Evolutionary conservation across 92 coral and sea anemone species (phyloP), one percentile per base, ranked within the genome.

Genomic region (Ricordea florida): DNA sequence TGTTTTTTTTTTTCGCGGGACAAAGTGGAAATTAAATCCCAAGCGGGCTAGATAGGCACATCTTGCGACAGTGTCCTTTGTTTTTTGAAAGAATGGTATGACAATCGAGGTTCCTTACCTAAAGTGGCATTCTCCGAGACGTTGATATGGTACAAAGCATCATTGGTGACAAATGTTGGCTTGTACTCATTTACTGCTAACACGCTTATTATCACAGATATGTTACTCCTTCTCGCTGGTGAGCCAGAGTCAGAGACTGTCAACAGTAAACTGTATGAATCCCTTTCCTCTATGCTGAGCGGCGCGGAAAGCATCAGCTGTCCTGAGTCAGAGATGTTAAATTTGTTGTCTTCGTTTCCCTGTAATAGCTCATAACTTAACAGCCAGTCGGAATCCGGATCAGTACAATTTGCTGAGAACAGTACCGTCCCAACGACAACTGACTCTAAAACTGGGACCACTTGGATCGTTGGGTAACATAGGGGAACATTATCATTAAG

Each of bases 71-170:
- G n/a, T n/a, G n/a, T n/a, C n/a, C n/a, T n/a, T n/a, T n/a, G n/a
- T n/a, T n/a, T n/a, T n/a, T n/a, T n/a, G n/a, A n/a, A n/a, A n/a
- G n/a, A n/a, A n/a, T n/a, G n/a, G n/a, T n/a, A n/a, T n/a, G n/a
- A n/a, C 45, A 38, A 9, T 38, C 10, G n/a, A 38, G n/a, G n/a
- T 38, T 38, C 10, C 80, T 46, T 53, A 78, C 90, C 90, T 38
- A 85, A 18, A 2, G 86, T 85, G n/a, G 66, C 59, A 23, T 85
- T 78, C 56, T 85, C 90, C 71, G 71, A n/a, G 22, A 85, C 86
- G 34, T 79, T 71, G 23, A 85, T 31, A 15, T 42, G 41, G 38
- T 85, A 85, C 20, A 70, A 62, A 6, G 55, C 64, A 56, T 67
- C 62, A 17, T 57, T 41, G 43, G 60, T 23, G 57, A 62, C 85